These are phyloP conservation scores for Bungarus multicinctus DNA, from an alignment of 2,113 vertebrate species.

Conservation along the genomic window DNA sequence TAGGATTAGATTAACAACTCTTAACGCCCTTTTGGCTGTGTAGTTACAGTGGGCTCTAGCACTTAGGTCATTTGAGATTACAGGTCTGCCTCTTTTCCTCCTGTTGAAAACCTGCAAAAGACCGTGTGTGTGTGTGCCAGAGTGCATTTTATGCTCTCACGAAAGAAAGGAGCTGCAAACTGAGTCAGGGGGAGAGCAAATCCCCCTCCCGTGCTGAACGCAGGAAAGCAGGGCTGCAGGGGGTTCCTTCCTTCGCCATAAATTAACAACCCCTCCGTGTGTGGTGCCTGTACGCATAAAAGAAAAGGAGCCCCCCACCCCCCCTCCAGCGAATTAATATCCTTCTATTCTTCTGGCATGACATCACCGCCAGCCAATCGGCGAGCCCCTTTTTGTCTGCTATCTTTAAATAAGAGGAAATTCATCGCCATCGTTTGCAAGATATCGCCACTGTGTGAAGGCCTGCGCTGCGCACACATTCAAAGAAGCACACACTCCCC, in stretches of 20 bases:
- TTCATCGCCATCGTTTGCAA: conserved; percentile 60
- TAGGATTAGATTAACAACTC: no score
- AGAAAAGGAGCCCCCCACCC: background rate
- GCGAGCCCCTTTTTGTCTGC: conserved; percentile 55
- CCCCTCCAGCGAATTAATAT: background rate
- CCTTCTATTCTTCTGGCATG: conserved; percentile 55
- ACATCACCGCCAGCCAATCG: conserved; percentile 68
- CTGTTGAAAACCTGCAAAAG: conserved; percentile 16
- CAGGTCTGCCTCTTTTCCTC: conserved; percentile 11
- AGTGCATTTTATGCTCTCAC: conserved; percentile 39
- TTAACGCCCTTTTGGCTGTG: no score
- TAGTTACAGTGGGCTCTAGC: no score
- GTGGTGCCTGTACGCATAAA: background rate
- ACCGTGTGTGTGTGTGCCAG: conserved; percentile 19
- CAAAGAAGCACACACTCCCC: no score
- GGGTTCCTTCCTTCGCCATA: no score
- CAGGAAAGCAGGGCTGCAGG: conserved; percentile 25
- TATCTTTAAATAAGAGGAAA: conserved; percentile 61
- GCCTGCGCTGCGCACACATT: background rate
- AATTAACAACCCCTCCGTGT: background rate
- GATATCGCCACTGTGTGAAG: background rate
- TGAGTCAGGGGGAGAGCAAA: background rate
- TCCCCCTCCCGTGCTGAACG: background rate
- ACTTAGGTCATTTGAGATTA: no score
- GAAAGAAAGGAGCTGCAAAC: conserved; percentile 43